These are phyloP conservation scores for Euzetes globulus DNA, from an alignment of 2,888 invertebrate species.

Conservation along the genomic window DNA sequence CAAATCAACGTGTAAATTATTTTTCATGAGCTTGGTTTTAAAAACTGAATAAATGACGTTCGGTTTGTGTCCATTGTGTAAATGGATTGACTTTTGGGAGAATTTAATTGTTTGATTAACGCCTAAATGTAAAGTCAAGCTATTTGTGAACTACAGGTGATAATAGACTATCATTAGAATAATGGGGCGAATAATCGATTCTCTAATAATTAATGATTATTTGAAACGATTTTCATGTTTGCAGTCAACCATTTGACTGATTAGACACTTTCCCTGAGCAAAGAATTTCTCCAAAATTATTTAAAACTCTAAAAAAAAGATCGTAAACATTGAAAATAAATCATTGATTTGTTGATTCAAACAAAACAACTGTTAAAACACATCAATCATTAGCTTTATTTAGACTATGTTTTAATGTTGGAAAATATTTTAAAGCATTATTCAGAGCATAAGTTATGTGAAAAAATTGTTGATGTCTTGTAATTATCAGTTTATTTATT, in stretches of 20 bases:
- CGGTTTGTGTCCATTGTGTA: neutral
- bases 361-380: no score
- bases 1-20: no score
- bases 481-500: neutral
- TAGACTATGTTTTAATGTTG: no score
- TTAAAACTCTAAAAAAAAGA: neutral
- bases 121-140: neutral
- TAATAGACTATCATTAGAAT: slow-evolving; percentile 7
- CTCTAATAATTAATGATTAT: neutral
- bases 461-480: neutral
- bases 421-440: no score
- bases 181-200: neutral
- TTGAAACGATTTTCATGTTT: slow-evolving; percentile 11
- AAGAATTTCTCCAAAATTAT: neutral
- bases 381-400: no score
- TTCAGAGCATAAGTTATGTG: neutral
- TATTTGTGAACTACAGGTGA: slow-evolving; percentile 4
- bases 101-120: neutral
- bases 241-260: neutral
- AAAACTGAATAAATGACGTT: no score
- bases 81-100: neutral
- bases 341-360: no score
- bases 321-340: no score
- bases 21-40: no score
- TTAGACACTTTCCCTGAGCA: neutral